Percentiles rank a stretch among this genome's conserved stretches.
Conservation (phyloP, 2,888 invertebrate species). For the Diaperis boleti region DNA sequence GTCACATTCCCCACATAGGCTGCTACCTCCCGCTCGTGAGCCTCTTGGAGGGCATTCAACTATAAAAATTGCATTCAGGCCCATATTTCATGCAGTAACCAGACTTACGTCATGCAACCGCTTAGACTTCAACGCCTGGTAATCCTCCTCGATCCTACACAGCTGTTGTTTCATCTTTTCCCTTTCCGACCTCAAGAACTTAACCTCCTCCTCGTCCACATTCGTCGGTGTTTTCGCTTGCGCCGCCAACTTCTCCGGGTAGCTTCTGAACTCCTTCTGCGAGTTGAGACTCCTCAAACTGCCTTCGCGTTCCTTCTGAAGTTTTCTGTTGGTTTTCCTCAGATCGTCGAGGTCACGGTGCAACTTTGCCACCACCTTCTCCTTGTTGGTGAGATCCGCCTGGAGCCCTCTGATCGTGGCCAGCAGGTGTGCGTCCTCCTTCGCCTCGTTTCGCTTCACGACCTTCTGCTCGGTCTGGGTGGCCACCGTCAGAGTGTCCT, state of each 20-base stretch:
- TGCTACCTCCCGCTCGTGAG: conserved; percentile 79
- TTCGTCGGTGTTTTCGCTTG: conserved; percentile 57
- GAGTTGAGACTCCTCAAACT: conserved; percentile 65
- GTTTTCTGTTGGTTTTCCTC: conserved; percentile 78
- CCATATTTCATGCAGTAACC: not conserved
- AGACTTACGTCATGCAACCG: conserved; percentile 83
- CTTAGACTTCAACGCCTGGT: conserved; percentile 81
- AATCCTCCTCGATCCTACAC: conserved; percentile 75
- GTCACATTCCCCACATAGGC: conserved; percentile 74
- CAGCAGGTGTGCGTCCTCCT: conserved; percentile 81
- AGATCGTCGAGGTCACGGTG: conserved; percentile 83
- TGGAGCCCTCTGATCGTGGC: conserved; percentile 85
- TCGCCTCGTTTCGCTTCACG: conserved; percentile 58
- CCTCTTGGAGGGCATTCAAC: conserved; percentile 80
- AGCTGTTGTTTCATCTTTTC: conserved; percentile 74
- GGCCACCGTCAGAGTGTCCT: conserved; percentile 57
- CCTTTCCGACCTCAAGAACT: conserved; percentile 69
- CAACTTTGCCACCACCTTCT: conserved; percentile 77
- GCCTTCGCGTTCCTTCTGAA: conserved; percentile 83
- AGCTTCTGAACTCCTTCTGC: conserved; percentile 59
- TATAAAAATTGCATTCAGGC: conserved; percentile 61
- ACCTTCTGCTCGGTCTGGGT: conserved; percentile 56
- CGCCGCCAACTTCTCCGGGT: conserved; percentile 61
- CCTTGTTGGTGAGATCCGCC: conserved; percentile 79
- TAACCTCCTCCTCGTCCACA: conserved; percentile 68